phyloP scores from a whole-genome alignment of 2,888 invertebrate species.

The Lasioglossum lativentre region DNA sequence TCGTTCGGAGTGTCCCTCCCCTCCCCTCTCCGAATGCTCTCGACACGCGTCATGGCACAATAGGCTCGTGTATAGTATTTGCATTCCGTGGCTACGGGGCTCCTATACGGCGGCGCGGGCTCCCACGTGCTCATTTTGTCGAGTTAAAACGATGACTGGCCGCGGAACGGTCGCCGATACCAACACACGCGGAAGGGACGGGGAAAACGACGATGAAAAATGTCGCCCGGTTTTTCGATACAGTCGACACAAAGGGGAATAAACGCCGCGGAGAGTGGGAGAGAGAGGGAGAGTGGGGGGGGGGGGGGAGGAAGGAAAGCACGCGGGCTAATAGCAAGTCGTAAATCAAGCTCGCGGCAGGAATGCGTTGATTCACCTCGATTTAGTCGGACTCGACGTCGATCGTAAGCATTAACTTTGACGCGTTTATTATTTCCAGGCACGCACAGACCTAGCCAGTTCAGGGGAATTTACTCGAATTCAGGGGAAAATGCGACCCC shows the following conservation, averaged over 20 bases:
- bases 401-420: slow-evolving; percentile 46
- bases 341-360: slow-evolving; percentile 66
- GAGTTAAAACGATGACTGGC: slow-evolving; percentile 67
- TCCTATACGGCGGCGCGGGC: not conserved
- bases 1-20: not conserved
- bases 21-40: too few relatives aligned
- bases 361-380: slow-evolving; percentile 60
- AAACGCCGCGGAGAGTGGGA: not conserved
- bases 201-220: slow-evolving; percentile 58
- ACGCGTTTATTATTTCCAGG: slow-evolving; percentile 43
- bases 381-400: slow-evolving; percentile 47
- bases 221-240: slow-evolving; percentile 58
- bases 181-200: slow-evolving; percentile 54
- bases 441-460: not conserved
- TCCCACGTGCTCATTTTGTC: slow-evolving; percentile 32
- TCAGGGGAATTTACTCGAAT: too few relatives aligned
- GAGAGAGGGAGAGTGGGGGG: not conserved
- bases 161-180: slow-evolving; percentile 23
- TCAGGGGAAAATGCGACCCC: too few relatives aligned
- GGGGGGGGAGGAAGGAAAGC: slow-evolving; percentile 4
- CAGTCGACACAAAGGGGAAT: slow-evolving; percentile 36
- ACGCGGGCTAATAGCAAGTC: slow-evolving; percentile 56
- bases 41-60: not conserved
- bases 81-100: not conserved
- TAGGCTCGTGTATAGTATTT: not conserved